Evolutionary conservation across 2,113 vertebrate species (phyloP).

Genomic region (Pelobates fuscus): DNA sequence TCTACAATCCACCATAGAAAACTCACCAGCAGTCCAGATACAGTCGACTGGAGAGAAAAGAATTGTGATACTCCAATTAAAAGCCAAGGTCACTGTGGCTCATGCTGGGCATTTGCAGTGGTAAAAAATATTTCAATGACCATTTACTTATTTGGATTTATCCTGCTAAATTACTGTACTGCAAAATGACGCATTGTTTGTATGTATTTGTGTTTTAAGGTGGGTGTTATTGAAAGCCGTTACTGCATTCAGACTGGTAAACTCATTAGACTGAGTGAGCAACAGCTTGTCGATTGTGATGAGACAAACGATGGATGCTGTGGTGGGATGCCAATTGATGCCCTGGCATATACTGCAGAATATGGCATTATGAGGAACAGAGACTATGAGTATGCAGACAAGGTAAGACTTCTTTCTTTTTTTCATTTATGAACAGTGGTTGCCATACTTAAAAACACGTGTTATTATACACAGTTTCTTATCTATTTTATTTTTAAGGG

Average conservation of each 20-base stretch:
- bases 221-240: constrained; percentile 11
- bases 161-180: too few species aligned
- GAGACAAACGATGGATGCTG: neutral
- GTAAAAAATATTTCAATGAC: neutral
- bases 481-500: too few species aligned
- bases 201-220: neutral
- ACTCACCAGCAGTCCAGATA: neutral
- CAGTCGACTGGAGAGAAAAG: constrained; percentile 34
- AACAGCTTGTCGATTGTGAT: constrained; percentile 34
- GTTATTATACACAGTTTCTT: neutral
- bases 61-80: constrained; percentile 21
- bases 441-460: neutral
- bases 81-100: constrained; percentile 26
- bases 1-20: neutral
- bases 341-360: neutral
- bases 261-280: constrained; percentile 16
- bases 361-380: constrained; percentile 6
- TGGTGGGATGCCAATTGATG: constrained; percentile 2
- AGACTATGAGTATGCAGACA: constrained; percentile 13
- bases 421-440: neutral
- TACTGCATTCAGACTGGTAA: constrained; percentile 12
- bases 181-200: neutral
- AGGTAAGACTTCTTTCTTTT: neutral
- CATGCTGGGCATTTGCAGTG: constrained; percentile 40
- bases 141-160: too few species aligned